Evolutionary conservation across 2,113 vertebrate genomes (phyloP), one percentile per base, ranked within the genome.

Genomic region (Zosterops japonicus): DNA sequence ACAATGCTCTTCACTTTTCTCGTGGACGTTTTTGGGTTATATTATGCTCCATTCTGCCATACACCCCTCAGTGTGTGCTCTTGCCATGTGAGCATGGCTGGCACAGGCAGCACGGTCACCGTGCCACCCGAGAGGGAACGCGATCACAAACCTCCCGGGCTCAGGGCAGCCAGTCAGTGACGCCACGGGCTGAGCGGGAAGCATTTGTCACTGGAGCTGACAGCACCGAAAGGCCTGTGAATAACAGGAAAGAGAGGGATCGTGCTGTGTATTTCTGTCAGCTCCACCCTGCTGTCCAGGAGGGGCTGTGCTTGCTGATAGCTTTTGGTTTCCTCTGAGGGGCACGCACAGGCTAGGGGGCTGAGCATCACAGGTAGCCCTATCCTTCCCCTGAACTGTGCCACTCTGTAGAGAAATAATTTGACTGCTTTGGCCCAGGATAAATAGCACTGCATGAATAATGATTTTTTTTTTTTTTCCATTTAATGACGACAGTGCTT

Each of bases 211-310:
- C 76, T 83, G 81, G 41, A 14, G 93, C 70, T 77, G 95, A 95
- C 94, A 87, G 68, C 78, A 88, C 68, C 50, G 1, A 75, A 83
- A 71, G 49, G 57, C 71, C 74, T n/a, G 35, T 91, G 95, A 97
- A 96, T 94, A 97, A 97, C 96, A 97, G 96, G 96, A 97, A 97
- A 95, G 70, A 93, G 94, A 80, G 31, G 75, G 89, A 88, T 81
- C 28, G 2, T 64, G 86, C 44, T 75, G 89, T 86, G 2, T 91
- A 71, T 88, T 96, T 88, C 91, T 93, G 88, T 70, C 0, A 0
- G 60, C 94, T 93, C 91, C 93, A 93, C 95, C 93, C 94, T 90
- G 85, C 56, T 90, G 39, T 82, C 79, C 87, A 72, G 85, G 87
- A 95, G 95, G 76, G 85, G 52, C 83, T 94, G 56, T 3, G 14